Percentiles rank a stretch among this genome's conserved stretches.
Evolutionary conservation across 2,797 vertebrate genomes (phyloP).

Genomic region (Hozukius guyotensis): DNA sequence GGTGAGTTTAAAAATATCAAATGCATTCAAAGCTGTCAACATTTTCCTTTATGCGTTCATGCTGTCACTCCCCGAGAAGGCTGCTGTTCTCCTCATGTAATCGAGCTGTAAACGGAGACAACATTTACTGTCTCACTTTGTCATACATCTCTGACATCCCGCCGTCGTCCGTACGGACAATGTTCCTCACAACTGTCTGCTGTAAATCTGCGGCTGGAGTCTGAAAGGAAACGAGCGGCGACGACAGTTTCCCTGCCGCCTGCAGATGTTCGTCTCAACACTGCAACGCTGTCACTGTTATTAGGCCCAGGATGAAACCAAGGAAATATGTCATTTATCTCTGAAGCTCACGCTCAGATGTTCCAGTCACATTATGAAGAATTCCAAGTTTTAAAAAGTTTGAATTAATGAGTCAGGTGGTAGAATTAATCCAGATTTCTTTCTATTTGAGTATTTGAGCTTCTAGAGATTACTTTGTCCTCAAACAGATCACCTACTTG

Average conservation of each 20-base stretch:
- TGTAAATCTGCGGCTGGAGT: slow-evolving; percentile 64
- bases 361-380: background rate
- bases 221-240: slow-evolving; percentile 46
- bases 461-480: background rate
- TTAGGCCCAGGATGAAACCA: background rate
- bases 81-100: slow-evolving; percentile 33
- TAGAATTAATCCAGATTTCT: no score
- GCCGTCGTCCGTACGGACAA: slow-evolving; percentile 24
- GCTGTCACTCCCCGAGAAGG: slow-evolving; percentile 1
- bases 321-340: background rate
- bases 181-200: slow-evolving; percentile 44
- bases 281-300: background rate
- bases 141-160: slow-evolving; percentile 51
- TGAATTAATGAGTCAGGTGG: background rate
- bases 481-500: background rate
- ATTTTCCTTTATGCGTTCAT: background rate
- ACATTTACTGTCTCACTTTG: slow-evolving; percentile 39
- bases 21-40: background rate
- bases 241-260: slow-evolving; percentile 48
- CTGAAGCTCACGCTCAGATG: background rate
- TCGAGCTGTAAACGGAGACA: slow-evolving; percentile 57
- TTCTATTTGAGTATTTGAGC: background rate
- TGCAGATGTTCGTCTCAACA: slow-evolving; percentile 45
- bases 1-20: background rate
- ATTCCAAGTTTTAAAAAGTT: background rate